Conservation (phyloP, 2,113 vertebrate species). For the Notothenia rossii region DNA sequence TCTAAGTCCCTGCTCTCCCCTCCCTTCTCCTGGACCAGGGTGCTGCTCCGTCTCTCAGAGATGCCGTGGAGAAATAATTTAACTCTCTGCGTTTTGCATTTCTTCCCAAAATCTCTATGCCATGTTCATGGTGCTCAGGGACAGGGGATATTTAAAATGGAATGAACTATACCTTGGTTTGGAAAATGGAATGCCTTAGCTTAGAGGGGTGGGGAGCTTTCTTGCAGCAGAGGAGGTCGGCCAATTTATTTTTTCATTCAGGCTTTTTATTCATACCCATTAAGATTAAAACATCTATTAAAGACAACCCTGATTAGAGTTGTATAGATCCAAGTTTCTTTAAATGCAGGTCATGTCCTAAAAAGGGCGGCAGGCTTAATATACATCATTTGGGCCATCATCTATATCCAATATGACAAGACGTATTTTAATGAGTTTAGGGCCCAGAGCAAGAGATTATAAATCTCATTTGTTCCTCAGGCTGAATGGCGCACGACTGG, state of each 20-base stretch:
- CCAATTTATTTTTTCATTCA: slow-evolving; percentile 52
- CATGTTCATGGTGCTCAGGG: slow-evolving; percentile 6
- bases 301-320: slow-evolving; percentile 44
- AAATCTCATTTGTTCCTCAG: slow-evolving; percentile 39
- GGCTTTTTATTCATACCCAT: slow-evolving; percentile 37
- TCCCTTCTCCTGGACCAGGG: slow-evolving; percentile 57
- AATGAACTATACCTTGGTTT: slow-evolving; percentile 40
- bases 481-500: slow-evolving; percentile 37
- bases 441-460: slow-evolving; percentile 45
- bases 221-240: slow-evolving; percentile 14
- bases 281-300: slow-evolving; percentile 48
- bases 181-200: slow-evolving; percentile 9
- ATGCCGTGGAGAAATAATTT: slow-evolving; percentile 46
- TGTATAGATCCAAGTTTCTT: slow-evolving; percentile 34
- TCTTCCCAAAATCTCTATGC: slow-evolving; percentile 24
- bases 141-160: slow-evolving; percentile 24
- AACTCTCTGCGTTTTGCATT: slow-evolving; percentile 38
- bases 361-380: slow-evolving; percentile 9
- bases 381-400: slow-evolving; percentile 34
- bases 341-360: slow-evolving; percentile 43
- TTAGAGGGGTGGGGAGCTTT: slow-evolving; percentile 34
- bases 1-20: slow-evolving; percentile 57
- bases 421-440: slow-evolving; percentile 57
- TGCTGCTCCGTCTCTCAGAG: slow-evolving; percentile 70
- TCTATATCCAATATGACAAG: slow-evolving; percentile 55